Conservation (phyloP, 1,140 invertebrate genomes). For the Drosophila prosaltans region DNA sequence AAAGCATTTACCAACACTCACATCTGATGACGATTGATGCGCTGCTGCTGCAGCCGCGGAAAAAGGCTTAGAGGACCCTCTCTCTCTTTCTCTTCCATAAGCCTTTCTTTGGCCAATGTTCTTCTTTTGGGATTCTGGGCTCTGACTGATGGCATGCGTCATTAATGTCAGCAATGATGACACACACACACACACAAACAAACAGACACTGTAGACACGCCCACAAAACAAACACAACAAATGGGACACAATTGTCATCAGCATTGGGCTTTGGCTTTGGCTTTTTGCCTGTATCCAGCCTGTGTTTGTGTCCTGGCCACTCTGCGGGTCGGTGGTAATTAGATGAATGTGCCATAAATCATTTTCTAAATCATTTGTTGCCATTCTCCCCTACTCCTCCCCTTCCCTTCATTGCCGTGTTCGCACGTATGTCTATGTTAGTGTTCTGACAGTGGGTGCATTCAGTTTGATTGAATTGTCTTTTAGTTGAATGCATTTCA, state of each 20-base stretch:
- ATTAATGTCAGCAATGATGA: slow-evolving; percentile 79
- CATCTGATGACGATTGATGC: slow-evolving; percentile 75
- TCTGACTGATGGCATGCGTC: slow-evolving; percentile 74
- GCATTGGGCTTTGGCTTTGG: slow-evolving; percentile 39
- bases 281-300: slow-evolving; percentile 55
- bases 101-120: background rate
- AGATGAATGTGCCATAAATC: slow-evolving; percentile 80
- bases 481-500: slow-evolving; percentile 19
- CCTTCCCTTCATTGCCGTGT: too few relatives aligned
- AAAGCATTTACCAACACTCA: slow-evolving; percentile 23
- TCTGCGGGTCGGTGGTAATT: slow-evolving; percentile 73
- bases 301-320: slow-evolving; percentile 36
- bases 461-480: slow-evolving; percentile 50
- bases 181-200: slow-evolving; percentile 47
- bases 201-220: slow-evolving; percentile 7
- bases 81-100: background rate
- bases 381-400: slow-evolving; percentile 26
- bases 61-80: slow-evolving; percentile 63
- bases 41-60: slow-evolving; percentile 70
- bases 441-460: slow-evolving; percentile 14
- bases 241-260: slow-evolving; percentile 73
- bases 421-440: background rate
- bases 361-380: slow-evolving; percentile 80
- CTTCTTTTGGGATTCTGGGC: slow-evolving; percentile 16
- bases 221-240: slow-evolving; percentile 50